Evolutionary conservation across 2,113 vertebrate species (phyloP).

Genomic region (Limanda limanda): DNA sequence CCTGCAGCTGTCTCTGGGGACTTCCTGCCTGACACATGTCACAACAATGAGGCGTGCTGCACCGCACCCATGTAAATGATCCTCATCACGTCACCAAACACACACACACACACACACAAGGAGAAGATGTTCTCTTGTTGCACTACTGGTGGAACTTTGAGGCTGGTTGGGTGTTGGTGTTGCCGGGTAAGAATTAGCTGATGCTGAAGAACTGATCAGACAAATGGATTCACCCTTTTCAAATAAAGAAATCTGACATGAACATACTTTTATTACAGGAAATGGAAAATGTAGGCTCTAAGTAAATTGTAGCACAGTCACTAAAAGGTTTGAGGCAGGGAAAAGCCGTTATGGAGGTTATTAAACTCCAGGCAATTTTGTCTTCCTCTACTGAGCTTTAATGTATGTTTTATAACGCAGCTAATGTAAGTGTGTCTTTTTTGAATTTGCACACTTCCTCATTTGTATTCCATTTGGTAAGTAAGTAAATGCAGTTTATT

Average conservation of each 20-base stretch:
- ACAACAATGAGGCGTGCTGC: constrained; percentile 38
- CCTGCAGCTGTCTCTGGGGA: constrained; percentile 63
- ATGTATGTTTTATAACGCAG: background rate
- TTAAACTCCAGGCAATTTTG: too few species aligned
- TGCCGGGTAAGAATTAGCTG: background rate
- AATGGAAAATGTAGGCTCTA: too few species aligned
- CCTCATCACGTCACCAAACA: constrained; percentile 26
- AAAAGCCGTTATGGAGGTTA: too few species aligned
- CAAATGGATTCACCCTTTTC: too few species aligned
- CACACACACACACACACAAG: background rate
- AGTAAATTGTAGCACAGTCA: too few species aligned
- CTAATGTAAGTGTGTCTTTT: too few species aligned
- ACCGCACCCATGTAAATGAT: constrained; percentile 5
- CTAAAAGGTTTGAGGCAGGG: too few species aligned
- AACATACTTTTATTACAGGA: too few species aligned
- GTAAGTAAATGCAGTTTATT: background rate
- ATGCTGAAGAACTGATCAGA: too few species aligned
- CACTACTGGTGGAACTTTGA: background rate
- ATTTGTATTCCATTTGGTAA: constrained; percentile 10
- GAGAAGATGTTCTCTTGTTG: background rate
- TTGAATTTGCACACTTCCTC: too few species aligned
- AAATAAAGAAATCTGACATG: too few species aligned
- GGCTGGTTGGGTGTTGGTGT: constrained; percentile 10
- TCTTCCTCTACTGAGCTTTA: too few species aligned
- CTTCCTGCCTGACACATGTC: constrained; percentile 39